These are phyloP conservation scores for Fregata magnificens DNA, from an alignment of 2,113 vertebrate species.

Conservation along the genomic window DNA sequence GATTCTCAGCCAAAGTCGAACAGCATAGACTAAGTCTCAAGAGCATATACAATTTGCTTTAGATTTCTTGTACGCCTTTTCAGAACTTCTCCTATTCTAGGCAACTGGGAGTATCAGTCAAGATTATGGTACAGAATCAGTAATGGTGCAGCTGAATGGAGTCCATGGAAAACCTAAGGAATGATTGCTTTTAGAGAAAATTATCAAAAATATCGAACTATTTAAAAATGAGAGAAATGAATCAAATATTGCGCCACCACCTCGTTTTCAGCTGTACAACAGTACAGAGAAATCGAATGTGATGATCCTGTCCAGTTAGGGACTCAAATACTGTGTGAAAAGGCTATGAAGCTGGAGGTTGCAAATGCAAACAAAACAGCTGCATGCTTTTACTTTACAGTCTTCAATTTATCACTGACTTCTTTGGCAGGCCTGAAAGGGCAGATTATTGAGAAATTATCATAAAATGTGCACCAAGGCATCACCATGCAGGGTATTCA, in stretches of 20 bases:
- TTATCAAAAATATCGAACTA: neutral
- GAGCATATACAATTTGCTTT: neutral
- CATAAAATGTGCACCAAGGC: neutral
- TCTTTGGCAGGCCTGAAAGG: neutral
- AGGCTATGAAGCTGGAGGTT: neutral
- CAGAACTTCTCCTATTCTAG: neutral
- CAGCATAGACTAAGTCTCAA: neutral
- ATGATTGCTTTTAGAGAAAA: neutral
- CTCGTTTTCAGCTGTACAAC: neutral
- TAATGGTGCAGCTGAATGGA: neutral
- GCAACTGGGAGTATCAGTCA: neutral
- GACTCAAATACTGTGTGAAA: neutral
- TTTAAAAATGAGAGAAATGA: neutral
- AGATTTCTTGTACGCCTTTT: neutral
- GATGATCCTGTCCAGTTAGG: conserved; percentile 24
- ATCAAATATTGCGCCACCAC: neutral
- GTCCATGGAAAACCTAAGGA: neutral
- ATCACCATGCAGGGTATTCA: neutral
- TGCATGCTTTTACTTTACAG: neutral
- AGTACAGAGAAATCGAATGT: conserved; percentile 46
- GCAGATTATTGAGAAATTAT: neutral
- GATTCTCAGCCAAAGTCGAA: neutral
- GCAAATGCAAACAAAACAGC: neutral
- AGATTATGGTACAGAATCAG: neutral
- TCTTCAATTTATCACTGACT: neutral